Evolutionary conservation across 2,888 invertebrate genomes (phyloP), one percentile per base, ranked within the genome.

Genomic region (Prosopocoilus inquinatus): DNA sequence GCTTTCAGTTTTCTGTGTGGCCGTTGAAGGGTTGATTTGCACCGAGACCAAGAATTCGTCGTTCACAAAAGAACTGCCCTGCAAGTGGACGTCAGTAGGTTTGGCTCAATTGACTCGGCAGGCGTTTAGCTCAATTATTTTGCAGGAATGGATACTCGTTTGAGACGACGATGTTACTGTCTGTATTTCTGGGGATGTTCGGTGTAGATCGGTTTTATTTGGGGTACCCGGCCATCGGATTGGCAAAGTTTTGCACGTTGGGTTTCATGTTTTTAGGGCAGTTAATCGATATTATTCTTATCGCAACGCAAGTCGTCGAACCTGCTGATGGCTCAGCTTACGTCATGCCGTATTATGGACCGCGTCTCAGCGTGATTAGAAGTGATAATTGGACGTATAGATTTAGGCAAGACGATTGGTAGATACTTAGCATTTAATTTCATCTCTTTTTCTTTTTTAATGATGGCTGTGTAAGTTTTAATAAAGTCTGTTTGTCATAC

Each of bases 191-290:
- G 54, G 99, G 99, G 28, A 96, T 97, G 93, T 94, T 99, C 80
- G 99, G 99, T 12, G 83, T 94, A 16, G 99, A 99, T 75, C 82
- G 99, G 58, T 97, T 99, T 78, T 99, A 99, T 73, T 81, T 99
- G n/a, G 99, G 99, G 28, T 98, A 98, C 76, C 96, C 95, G 50
- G 97, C 95, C 1, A 86, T 98, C 63, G 98, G 97, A 1, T 78
- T 97, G 58, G 86, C 96, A 20, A 98, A 99, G 77, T 84, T 98
- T 61, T 94, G 96, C 72, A 97, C 98, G 1, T 80, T 97, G 52
- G 98, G 98, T 11, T 97, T 97, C 73, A 90, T 98, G 85, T 96
- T 98, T 72, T 81, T 99, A 32, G 94, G 96, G 47, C 97, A 98
- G 77, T 80, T 99, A 32, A 80, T 96, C 58, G 99, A 99, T 78